Base-by-base conservation (phyloP, 2,113 vertebrate genomes). In the Lamprologus sp. region DNA sequence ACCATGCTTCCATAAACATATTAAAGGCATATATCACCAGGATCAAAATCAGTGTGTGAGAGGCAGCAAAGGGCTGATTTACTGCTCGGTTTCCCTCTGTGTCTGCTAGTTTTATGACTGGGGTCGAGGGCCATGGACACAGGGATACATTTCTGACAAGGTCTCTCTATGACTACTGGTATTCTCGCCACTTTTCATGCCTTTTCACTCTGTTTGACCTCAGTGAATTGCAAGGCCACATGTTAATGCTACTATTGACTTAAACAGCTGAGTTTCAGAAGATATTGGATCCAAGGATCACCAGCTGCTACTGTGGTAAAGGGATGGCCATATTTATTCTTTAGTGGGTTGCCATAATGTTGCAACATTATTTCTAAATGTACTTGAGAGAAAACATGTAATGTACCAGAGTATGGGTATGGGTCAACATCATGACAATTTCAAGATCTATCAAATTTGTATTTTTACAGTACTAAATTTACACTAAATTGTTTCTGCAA, bases 51-150 rank as follows among this genome's bases (percentile, higher is more conserved):
- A n/a, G 84, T 73, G 84, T 85, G 91, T 90, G 84, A 92, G 82
- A 84, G 54, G 21, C 79, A 75, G 90, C 47, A 88, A 92, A 89
- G 77, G 83, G 47, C 84, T 92, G 93, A 95, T 94, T 94, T 95
- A 95, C 84, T 92, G 87, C 55, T 51, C 82, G 60, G 40, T 87
- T 94, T 91, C 89, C 90, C 82, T 92, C 86, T 70, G 82, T 84
- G 94, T 95, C 92, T 94, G 86, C 88, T 85, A 90, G 88, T 93
- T 95, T 95, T 95, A 94, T 93, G 93, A 95, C 94, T 89, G 84
- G 75, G 93, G 94, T 95, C 90, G 80, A 87, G 86, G 92, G 89
- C 88, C 93, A 93, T 86, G 93, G 93, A 92, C 87, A 77, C 88
- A 85, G 92, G 86, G 92, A 92, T 93, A 90, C 87, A 89, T 90